These are phyloP conservation scores for Onychomys torridus DNA, from an alignment of 2,797 vertebrate species.

Conservation along the genomic window DNA sequence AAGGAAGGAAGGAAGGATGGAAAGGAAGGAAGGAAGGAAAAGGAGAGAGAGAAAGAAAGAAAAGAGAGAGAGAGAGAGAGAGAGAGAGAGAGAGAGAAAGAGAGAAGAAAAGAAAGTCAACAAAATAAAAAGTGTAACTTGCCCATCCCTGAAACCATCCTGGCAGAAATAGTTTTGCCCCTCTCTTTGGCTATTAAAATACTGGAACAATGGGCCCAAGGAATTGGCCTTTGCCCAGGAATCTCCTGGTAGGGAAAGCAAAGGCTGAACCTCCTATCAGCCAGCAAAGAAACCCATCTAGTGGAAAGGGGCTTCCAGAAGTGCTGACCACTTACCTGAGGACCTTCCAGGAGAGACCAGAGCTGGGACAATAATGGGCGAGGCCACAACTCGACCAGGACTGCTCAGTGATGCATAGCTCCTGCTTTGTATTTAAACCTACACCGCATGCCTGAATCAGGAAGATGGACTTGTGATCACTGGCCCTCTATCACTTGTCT, in stretches of 20 bases:
- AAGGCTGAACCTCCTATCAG: neutral
- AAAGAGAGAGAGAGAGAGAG: neutral
- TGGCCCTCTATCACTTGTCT: neutral
- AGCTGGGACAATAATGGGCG: too few relatives aligned
- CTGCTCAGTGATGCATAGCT: neutral
- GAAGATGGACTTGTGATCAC: neutral
- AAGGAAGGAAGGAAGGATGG: too few relatives aligned
- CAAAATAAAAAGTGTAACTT: neutral
- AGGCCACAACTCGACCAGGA: neutral
- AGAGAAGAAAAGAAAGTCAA: neutral
- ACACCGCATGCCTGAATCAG: neutral
- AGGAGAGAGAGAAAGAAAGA: too few relatives aligned
- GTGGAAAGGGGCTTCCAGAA: neutral
- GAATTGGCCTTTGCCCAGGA: neutral
- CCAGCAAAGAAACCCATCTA: neutral
- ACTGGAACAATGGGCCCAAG: neutral
- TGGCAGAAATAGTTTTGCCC: neutral
- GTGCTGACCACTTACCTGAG: neutral
- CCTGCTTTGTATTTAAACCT: neutral
- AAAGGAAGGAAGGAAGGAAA: too few relatives aligned
- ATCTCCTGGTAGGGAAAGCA: neutral
- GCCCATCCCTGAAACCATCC: neutral
- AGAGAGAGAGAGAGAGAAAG: too few relatives aligned
- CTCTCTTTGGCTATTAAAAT: neutral
- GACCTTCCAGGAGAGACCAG: neutral